phyloP scores from a whole-genome alignment of 2,888 invertebrate species.

The Ophion costatus region DNA sequence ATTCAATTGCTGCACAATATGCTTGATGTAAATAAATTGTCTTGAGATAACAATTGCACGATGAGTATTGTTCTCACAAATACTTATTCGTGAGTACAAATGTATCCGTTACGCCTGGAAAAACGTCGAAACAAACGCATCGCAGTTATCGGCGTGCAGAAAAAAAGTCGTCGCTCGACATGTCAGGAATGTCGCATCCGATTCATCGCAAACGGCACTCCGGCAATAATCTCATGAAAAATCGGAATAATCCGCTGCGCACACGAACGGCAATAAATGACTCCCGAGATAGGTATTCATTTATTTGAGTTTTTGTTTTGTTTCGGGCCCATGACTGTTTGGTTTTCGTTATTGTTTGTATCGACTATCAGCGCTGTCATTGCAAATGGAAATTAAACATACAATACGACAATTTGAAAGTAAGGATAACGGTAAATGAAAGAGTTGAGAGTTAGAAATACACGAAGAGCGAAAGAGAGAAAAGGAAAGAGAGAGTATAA shows the following conservation, averaged over 20 bases:
- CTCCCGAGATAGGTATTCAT: background rate
- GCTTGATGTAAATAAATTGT: too few relatives aligned
- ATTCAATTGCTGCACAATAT: too few relatives aligned
- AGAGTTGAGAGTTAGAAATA: constrained; percentile 17
- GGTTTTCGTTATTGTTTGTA: background rate
- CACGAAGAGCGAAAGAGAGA: background rate
- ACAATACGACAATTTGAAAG: constrained; percentile 40
- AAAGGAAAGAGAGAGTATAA: constrained; percentile 40
- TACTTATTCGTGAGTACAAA: too few relatives aligned
- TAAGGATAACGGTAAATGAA: constrained; percentile 55
- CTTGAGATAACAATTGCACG: too few relatives aligned
- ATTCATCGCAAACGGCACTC: background rate
- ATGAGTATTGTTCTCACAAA: too few relatives aligned
- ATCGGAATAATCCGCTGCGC: background rate
- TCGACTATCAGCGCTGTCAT: background rate
- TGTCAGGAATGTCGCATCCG: too few relatives aligned
- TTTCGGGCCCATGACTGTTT: background rate
- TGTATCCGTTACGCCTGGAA: too few relatives aligned
- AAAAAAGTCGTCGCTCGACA: background rate
- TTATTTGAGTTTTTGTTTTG: constrained; percentile 1
- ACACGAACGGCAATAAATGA: background rate
- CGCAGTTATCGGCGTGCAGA: too few relatives aligned
- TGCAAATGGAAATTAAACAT: constrained; percentile 8
- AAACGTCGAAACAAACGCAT: too few relatives aligned
- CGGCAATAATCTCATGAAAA: background rate